These are phyloP conservation scores for Semnornis frantzii DNA, from an alignment of 2,113 vertebrate genomes.

Conservation along the genomic window DNA sequence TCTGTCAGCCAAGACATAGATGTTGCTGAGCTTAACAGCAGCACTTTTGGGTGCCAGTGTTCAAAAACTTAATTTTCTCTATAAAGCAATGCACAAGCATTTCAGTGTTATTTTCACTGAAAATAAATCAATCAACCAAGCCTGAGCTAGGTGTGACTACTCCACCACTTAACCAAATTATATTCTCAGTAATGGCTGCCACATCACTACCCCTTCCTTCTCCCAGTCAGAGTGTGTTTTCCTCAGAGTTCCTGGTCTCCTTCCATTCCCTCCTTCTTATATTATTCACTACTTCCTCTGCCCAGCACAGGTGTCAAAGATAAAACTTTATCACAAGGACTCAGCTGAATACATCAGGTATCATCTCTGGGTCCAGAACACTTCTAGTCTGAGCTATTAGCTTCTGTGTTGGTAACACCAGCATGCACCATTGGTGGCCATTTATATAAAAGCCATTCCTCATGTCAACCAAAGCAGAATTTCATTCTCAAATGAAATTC, in stretches of 20 bases:
- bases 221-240: neutral
- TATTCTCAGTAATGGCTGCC: neutral
- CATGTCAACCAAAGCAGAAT: neutral
- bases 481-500: slow-evolving; percentile 22
- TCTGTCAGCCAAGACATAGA: neutral
- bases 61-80: neutral
- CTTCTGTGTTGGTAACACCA: neutral
- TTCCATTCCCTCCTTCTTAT: neutral
- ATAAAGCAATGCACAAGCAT: neutral
- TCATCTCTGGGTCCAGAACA: neutral
- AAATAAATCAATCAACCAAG: neutral
- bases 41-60: neutral
- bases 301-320: neutral
- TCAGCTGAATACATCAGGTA: neutral
- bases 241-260: neutral
- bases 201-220: neutral
- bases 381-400: neutral
- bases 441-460: neutral
- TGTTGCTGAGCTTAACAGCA: neutral
- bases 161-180: neutral
- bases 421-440: neutral
- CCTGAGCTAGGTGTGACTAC: neutral
- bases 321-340: neutral
- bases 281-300: neutral
- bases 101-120: neutral